Evolutionary conservation across 2,113 vertebrate species (phyloP).

Genomic region (Daboia siamensis): DNA sequence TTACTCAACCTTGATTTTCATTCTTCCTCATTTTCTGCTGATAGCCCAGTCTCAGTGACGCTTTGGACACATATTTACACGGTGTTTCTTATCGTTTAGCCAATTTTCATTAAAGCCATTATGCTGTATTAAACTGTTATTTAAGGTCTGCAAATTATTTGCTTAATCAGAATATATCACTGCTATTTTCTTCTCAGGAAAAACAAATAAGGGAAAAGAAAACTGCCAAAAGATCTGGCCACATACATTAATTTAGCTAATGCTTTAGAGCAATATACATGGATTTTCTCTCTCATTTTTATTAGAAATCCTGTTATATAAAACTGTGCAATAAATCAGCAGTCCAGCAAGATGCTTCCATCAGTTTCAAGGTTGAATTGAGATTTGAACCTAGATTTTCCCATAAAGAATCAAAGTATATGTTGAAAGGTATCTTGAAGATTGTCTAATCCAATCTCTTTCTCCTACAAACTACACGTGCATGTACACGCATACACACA

Average conservation of each 20-base stretch:
- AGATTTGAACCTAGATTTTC: not conserved
- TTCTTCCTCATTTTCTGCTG: not conserved
- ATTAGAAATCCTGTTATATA: not conserved
- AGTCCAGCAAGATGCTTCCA: not conserved
- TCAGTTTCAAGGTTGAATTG: too few species aligned
- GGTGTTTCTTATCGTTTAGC: not conserved
- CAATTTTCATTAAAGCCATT: not conserved
- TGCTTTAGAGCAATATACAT: not conserved
- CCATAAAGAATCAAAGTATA: not conserved
- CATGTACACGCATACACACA: not conserved
- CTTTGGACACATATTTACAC: not conserved
- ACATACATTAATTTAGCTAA: not conserved
- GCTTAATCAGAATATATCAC: not conserved
- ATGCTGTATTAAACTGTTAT: not conserved
- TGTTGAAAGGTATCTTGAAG: not conserved
- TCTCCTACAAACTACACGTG: not conserved
- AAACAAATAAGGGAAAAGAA: not conserved
- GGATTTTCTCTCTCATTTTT: not conserved
- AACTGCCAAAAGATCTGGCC: not conserved
- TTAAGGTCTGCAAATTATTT: not conserved
- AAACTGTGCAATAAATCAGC: not conserved
- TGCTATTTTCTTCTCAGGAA: not conserved
- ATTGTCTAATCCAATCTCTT: not conserved
- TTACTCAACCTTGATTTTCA: not conserved
- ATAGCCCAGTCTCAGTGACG: not conserved